A percentile compares a stretch with the other conserved stretches of the same genome.
Conservation (phyloP, 2,113 vertebrate species). For the Ploceus nigricollis region DNA sequence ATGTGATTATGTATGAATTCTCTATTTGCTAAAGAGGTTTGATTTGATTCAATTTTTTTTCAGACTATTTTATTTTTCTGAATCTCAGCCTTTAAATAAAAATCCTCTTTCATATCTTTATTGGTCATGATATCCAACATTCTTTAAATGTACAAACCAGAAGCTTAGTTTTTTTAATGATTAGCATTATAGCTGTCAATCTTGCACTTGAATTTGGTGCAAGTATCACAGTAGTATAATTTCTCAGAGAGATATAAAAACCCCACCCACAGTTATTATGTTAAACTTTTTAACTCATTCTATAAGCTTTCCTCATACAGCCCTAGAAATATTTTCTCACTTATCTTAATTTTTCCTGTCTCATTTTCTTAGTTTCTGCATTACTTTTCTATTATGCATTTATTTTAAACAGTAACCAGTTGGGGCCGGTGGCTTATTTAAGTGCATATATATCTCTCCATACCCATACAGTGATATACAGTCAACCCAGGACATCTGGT, state of each 20-base stretch:
- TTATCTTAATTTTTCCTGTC: not conserved
- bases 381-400: not conserved
- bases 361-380: not conserved
- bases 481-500: no score
- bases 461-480: not conserved
- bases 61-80: not conserved
- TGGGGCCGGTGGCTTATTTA: not conserved
- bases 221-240: not conserved
- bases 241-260: not conserved
- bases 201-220: not conserved
- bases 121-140: not conserved
- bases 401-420: not conserved
- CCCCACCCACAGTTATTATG: not conserved
- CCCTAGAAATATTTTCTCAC: not conserved
- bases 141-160: not conserved
- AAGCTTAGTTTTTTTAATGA: not conserved
- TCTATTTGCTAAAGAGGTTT: not conserved
- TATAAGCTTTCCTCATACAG: not conserved
- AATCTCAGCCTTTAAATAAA: not conserved
- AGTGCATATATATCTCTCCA: not conserved
- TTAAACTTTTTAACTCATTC: not conserved
- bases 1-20: not conserved
- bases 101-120: not conserved
- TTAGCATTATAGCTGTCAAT: not conserved
- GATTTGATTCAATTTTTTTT: not conserved